A percentile compares a stretch with the other conserved stretches of the same genome.
phyloP scores from a whole-genome alignment of 2,888 invertebrate species.

The Apodemia hepburni region DNA sequence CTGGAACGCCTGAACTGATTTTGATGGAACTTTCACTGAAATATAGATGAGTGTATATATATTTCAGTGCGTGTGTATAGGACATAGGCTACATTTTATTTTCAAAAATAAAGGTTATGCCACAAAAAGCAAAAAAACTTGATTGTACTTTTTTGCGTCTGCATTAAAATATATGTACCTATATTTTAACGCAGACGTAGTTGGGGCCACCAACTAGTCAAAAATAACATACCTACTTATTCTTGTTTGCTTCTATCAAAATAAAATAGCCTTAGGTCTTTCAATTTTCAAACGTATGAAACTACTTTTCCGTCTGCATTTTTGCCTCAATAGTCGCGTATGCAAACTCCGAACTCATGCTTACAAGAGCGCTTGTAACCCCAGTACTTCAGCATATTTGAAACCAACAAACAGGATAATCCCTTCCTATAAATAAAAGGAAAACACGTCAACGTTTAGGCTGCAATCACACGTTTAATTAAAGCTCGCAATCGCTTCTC shows the following conservation, averaged over 20 bases:
- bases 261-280: not conserved
- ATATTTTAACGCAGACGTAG: too few relatives aligned
- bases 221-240: too few relatives aligned
- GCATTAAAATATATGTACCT: too few relatives aligned
- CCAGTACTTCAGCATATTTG: conserved; percentile 23
- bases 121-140: too few relatives aligned
- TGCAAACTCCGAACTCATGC: not conserved
- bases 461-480: conserved; percentile 25
- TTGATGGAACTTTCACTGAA: too few relatives aligned
- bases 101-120: too few relatives aligned
- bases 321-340: not conserved
- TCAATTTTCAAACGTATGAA: not conserved
- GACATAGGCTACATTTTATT: too few relatives aligned
- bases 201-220: too few relatives aligned
- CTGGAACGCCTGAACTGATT: too few relatives aligned
- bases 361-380: conserved; percentile 16
- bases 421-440: conserved; percentile 23
- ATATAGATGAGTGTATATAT: too few relatives aligned
- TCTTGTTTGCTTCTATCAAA: not conserved
- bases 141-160: too few relatives aligned
- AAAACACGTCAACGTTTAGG: conserved; percentile 21
- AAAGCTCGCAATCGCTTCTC: conserved; percentile 18
- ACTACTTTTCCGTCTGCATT: not conserved
- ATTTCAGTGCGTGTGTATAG: too few relatives aligned
- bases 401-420: conserved; percentile 26